Percentiles rank a stretch among this genome's conserved stretches.
These are phyloP conservation scores for Argyra leucocephala DNA, from an alignment of 2,888 invertebrate genomes.

Conservation along the genomic window DNA sequence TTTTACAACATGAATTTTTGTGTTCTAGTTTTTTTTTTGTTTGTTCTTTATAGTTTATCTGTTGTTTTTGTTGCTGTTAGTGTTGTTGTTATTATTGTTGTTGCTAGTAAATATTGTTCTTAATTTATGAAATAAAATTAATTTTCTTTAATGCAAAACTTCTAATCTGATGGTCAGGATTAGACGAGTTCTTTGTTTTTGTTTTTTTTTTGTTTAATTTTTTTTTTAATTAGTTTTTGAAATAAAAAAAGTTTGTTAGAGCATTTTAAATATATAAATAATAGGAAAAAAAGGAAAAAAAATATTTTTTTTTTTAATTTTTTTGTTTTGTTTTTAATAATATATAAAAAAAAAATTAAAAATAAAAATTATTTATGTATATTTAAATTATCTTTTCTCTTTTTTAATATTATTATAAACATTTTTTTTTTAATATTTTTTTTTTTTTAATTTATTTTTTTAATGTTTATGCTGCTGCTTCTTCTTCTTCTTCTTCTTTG, in stretches of 20 bases:
- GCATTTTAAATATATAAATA: slow-evolving; percentile 10
- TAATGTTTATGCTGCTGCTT: slow-evolving; percentile 42
- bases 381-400: slow-evolving; percentile 9
- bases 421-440: slow-evolving; percentile 19
- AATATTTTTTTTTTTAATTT: slow-evolving; percentile 23
- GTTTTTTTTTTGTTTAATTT: slow-evolving; percentile 23
- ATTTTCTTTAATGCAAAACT: neutral
- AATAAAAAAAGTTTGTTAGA: slow-evolving; percentile 15
- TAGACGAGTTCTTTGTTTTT: slow-evolving; percentile 18
- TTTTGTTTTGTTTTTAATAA: slow-evolving; percentile 23
- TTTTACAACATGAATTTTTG: neutral
- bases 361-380: slow-evolving; percentile 19
- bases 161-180: neutral
- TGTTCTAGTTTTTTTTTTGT: neutral
- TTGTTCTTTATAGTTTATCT: neutral
- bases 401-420: slow-evolving; percentile 12
- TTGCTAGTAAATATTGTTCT: neutral
- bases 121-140: neutral
- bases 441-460: slow-evolving; percentile 10
- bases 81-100: neutral
- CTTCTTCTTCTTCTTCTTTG: slow-evolving; percentile 73
- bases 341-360: slow-evolving; percentile 22
- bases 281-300: slow-evolving; percentile 13
- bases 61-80: neutral
- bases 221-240: slow-evolving; percentile 21